Evolutionary conservation across 2,888 invertebrate species (phyloP), one percentile per base, ranked within the genome.

Genomic region (Drosophila villosipedis): DNA sequence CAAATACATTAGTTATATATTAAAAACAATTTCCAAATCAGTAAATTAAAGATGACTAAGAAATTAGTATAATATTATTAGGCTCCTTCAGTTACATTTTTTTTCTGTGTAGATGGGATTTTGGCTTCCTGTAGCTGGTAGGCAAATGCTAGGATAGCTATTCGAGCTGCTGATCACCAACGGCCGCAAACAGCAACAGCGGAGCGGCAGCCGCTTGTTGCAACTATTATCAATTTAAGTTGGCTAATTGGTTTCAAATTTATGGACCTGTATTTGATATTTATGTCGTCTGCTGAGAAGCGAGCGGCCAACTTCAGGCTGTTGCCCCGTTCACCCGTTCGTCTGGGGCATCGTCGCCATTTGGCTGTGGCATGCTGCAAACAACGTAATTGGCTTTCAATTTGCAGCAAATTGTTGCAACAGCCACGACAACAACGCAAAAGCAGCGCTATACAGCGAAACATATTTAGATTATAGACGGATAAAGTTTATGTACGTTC

Each of bases 191-290:
- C 54, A 39, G 50, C 72, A 39, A 50, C 58, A 52, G 50, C 57
- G 41, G 63, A 73, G 66, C 68, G 66, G 57, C 79, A 66, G 67
- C 64, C 57, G 73, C 87, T 83, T 80, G 77, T 80, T 75, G 83
- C 89, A 88, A 86, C 91, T 85, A 92, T 92, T 92, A 92, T 92
- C 92, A 92, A 92, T 92, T 92, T 90, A 89, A 85, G 91, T 89
- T 88, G 91, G 92, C 92, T 92, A 92, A 92, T 92, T 92, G 92
- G 92, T 92, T 92, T 92, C 91, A 88, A 92, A 92, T 92, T 92
- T 92, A 92, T 92, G 91, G 91, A 92, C 92, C 92, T 91, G 92
- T 92, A 88, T 92, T 92, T 91, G 92, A 92, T 92, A 92, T 92
- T 92, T 92, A 92, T 92, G 92, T 88, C 89, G 87, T 87, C 89